phyloP scores from a whole-genome alignment of 35 echinoderm and acorn worm species.

The Strongylocentrotus purpuratus region DNA sequence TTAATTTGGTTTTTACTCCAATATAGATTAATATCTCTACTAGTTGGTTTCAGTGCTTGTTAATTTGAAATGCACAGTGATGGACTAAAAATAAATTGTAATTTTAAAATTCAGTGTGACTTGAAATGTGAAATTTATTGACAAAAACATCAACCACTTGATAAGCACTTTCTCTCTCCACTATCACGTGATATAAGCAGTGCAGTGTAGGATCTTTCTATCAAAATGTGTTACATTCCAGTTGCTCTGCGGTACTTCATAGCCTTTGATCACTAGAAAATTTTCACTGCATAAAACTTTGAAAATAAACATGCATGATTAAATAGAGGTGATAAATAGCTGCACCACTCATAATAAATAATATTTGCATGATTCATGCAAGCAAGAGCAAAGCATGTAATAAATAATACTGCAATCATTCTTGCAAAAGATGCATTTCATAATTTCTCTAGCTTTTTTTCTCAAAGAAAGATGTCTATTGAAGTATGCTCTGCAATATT shows the following conservation, averaged over 20 bases:
- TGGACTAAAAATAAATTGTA: background rate
- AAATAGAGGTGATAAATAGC: background rate
- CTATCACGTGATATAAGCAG: background rate
- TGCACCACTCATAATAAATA: background rate
- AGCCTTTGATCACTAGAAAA: background rate
- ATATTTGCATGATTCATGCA: background rate
- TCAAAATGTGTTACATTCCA: background rate
- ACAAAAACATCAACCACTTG: background rate
- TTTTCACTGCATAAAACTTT: slow-evolving; percentile 12
- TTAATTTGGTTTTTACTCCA: background rate
- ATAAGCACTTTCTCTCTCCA: background rate
- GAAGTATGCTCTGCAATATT: background rate
- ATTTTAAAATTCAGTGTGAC: background rate
- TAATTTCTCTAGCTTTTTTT: background rate
- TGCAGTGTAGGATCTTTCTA: background rate
- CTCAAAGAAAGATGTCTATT: background rate
- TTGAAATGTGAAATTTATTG: background rate
- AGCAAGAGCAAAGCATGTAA: background rate
- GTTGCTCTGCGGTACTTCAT: background rate
- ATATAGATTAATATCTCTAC: background rate
- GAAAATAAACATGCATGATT: background rate
- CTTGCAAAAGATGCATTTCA: background rate
- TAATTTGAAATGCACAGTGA: background rate
- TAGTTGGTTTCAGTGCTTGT: background rate
- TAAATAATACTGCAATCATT: background rate